Conservation (phyloP, 2,113 vertebrate genomes). For the Mionectes macconnelli region DNA sequence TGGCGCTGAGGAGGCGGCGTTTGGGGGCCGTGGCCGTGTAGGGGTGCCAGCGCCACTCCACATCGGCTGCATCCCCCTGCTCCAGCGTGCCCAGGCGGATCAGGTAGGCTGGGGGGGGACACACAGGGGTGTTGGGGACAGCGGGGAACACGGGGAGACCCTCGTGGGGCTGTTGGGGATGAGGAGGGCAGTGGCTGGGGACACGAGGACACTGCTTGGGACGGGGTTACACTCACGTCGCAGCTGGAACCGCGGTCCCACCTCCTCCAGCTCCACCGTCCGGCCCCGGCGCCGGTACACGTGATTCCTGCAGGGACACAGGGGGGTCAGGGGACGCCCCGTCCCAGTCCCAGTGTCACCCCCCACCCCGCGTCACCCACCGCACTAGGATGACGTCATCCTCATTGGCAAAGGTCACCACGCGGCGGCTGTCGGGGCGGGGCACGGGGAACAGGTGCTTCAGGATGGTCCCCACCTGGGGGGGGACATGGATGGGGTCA, state of each 20-base stretch:
- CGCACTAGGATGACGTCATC: not conserved
- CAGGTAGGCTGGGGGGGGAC: not conserved
- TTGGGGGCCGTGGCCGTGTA: not conserved
- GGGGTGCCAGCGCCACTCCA: not conserved
- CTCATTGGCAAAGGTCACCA: not conserved
- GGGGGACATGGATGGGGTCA: not conserved
- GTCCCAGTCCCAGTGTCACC: not conserved
- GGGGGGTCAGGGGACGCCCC: no score
- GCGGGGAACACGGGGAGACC: rapidly evolving
- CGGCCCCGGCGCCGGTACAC: not conserved
- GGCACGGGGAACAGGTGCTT: not conserved
- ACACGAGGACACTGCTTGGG: not conserved
- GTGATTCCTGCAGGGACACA: not conserved
- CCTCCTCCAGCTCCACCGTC: not conserved
- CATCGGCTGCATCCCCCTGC: not conserved
- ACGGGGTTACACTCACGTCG: not conserved
- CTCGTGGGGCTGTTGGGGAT: not conserved
- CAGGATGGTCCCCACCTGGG: not conserved
- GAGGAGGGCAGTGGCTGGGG: rapidly evolving
- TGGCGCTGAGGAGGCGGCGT: not conserved
- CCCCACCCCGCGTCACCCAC: not conserved
- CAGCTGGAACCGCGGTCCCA: not conserved
- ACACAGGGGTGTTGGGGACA: not conserved
- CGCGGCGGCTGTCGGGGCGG: not conserved
- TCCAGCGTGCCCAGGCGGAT: not conserved